phyloP scores from a whole-genome alignment of 2,888 invertebrate genomes.

The Eristalis tenax region DNA sequence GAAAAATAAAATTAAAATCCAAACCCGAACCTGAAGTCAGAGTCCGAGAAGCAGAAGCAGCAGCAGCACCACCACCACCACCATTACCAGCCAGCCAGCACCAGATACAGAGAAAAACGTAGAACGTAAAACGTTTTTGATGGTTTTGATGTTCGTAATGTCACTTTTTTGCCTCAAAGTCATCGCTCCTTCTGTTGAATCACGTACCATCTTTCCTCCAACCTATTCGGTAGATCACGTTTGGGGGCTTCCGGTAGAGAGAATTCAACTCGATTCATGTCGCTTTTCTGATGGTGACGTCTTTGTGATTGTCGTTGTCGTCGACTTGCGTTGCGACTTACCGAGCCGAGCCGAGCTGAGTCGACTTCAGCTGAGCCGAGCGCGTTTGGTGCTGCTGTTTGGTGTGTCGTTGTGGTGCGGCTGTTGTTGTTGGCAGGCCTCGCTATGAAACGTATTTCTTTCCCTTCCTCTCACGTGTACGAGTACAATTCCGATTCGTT shows the following conservation, averaged over 20 bases:
- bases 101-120: conserved; percentile 19
- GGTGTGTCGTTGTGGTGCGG: background rate
- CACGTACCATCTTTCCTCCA: conserved; percentile 72
- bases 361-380: conserved; percentile 35
- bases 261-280: conserved; percentile 72
- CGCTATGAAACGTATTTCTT: background rate
- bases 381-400: background rate
- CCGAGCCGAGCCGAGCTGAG: background rate
- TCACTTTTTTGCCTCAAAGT: conserved; percentile 72
- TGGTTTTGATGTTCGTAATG: conserved; percentile 72
- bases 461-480: background rate
- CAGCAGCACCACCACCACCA: background rate
- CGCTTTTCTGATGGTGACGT: conserved; percentile 71
- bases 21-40: background rate
- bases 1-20: conserved; percentile 22
- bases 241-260: conserved; percentile 72
- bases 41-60: background rate
- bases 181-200: conserved; percentile 72
- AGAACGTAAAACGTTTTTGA: conserved; percentile 71
- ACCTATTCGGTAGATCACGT: conserved; percentile 72
- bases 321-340: conserved; percentile 41
- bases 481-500: conserved; percentile 13
- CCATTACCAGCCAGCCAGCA: background rate
- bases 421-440: conserved; percentile 23
- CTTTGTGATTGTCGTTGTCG: conserved; percentile 71